A percentile compares a stretch with the other conserved stretches of the same genome.
phyloP scores from a whole-genome alignment of 2,888 invertebrate species.

The Automeris io region DNA sequence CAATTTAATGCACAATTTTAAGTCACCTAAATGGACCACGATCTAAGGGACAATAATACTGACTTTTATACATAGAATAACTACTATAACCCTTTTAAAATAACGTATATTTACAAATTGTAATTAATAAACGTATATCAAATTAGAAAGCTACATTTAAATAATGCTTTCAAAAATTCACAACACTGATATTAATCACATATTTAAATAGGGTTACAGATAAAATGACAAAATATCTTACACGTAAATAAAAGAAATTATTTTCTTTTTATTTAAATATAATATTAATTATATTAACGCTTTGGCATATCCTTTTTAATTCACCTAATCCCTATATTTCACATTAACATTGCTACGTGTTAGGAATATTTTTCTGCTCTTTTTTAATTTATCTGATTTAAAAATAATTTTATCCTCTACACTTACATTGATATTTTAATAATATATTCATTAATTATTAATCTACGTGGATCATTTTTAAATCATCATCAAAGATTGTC shows the following conservation, averaged over 20 bases:
- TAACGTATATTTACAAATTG: conserved; percentile 29
- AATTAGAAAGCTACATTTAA: conserved; percentile 17
- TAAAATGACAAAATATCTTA: conserved; percentile 23
- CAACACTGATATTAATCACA: conserved; percentile 48
- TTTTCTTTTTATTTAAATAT: neutral
- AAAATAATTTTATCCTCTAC: conserved; percentile 27
- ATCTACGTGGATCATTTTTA: conserved; percentile 6
- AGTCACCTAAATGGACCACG: conserved; percentile 76
- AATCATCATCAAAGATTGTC: neutral
- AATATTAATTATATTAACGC: conserved; percentile 1
- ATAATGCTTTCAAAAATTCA: conserved; percentile 31
- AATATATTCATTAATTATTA: conserved; percentile 13
- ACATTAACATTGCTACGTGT: conserved; percentile 27
- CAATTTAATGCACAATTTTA: conserved; percentile 72
- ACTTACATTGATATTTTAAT: conserved; percentile 11
- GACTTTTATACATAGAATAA: conserved; percentile 5
- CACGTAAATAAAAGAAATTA: conserved; percentile 16
- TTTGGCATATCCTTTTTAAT: conserved; percentile 42
- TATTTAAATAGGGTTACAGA: conserved; percentile 32
- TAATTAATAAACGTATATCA: conserved; percentile 21
- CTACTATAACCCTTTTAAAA: conserved; percentile 28
- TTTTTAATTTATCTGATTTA: conserved; percentile 15
- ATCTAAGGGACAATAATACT: conserved; percentile 52
- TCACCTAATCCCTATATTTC: conserved; percentile 31
- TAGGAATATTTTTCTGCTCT: conserved; percentile 39